phyloP scores from a whole-genome alignment of 2,888 invertebrate species.

The Pristionchus mayeri region DNA sequence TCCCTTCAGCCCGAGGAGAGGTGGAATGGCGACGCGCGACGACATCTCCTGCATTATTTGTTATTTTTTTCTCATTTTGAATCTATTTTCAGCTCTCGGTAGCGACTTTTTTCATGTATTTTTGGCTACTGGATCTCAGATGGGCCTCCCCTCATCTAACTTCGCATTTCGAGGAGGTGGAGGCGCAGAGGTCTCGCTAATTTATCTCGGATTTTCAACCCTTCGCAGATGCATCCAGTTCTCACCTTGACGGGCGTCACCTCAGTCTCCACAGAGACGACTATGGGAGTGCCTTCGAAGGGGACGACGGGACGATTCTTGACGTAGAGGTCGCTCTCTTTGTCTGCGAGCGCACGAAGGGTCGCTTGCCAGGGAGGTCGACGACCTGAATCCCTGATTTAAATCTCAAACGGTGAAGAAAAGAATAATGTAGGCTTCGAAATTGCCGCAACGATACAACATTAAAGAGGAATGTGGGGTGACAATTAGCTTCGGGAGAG shows the following conservation, averaged over 20 bases:
- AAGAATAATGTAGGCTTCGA: background rate
- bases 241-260: background rate
- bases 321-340: slow-evolving; percentile 19
- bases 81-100: too few species aligned
- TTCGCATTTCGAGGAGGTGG: too few species aligned
- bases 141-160: too few species aligned
- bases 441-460: background rate
- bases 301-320: background rate
- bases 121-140: background rate
- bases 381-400: too few species aligned
- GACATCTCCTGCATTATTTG: slow-evolving; percentile 25
- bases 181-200: too few species aligned
- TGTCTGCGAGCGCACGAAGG: slow-evolving; percentile 3
- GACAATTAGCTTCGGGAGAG: background rate
- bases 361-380: slow-evolving; percentile 36
- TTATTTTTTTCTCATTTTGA: too few species aligned
- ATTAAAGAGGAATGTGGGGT: background rate
- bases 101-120: too few species aligned
- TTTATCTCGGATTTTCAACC: too few species aligned
- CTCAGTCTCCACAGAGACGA: slow-evolving; percentile 16
- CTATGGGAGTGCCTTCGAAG: background rate
- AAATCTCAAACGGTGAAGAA: too few species aligned
- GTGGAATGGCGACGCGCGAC: slow-evolving; percentile 38
- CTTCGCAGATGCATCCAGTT: background rate
- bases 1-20: background rate